Percentiles rank a stretch among this genome's conserved stretches.
Conservation (phyloP, 2,888 invertebrate species). For the Dasysyrphus albostriatus region DNA sequence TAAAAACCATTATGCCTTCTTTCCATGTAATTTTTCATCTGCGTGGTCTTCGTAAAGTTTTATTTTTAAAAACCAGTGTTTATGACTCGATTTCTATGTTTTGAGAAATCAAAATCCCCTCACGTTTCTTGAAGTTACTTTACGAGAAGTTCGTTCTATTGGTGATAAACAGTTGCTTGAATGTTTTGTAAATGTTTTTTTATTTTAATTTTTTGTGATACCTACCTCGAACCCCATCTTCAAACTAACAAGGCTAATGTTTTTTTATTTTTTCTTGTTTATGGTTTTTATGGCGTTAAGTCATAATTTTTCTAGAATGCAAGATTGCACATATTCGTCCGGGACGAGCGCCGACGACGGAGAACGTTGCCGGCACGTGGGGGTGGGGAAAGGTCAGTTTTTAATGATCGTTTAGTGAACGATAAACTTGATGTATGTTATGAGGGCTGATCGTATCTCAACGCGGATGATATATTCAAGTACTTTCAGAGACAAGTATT, state of each 20-base stretch:
- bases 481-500: slow-evolving; percentile 30
- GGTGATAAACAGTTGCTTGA: slow-evolving; percentile 33
- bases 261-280: slow-evolving; percentile 37
- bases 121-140: neutral
- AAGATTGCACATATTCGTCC: slow-evolving; percentile 49
- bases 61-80: slow-evolving; percentile 31
- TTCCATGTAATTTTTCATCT: neutral
- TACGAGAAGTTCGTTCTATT: neutral
- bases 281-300: slow-evolving; percentile 68
- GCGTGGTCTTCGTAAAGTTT: neutral
- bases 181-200: slow-evolving; percentile 19
- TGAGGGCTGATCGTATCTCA: slow-evolving; percentile 34
- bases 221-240: neutral
- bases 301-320: slow-evolving; percentile 65
- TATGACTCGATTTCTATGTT: slow-evolving; percentile 5
- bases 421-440: slow-evolving; percentile 67
- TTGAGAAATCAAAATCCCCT: neutral
- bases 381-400: slow-evolving; percentile 40
- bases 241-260: slow-evolving; percentile 7
- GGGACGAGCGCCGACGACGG: neutral
- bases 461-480: slow-evolving; percentile 51
- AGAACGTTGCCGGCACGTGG: slow-evolving; percentile 5
- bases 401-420: slow-evolving; percentile 58
- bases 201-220: neutral
- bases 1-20: too few species aligned